Conservation (phyloP, 1,140 invertebrate species). For the Formica exsecta region DNA sequence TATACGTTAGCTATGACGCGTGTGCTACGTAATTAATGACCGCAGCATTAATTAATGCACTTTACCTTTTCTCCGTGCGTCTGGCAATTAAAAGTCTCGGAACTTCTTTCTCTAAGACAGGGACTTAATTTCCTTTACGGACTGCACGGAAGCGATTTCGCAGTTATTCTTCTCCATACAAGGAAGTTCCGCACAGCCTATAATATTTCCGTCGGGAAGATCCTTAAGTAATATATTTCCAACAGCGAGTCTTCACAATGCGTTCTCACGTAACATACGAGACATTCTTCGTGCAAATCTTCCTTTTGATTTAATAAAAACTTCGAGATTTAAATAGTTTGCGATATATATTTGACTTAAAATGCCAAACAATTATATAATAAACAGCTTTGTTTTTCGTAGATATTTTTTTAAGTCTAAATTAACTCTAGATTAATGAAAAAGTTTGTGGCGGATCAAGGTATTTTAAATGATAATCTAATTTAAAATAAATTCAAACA, state of each 20-base stretch:
- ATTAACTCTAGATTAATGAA: neutral
- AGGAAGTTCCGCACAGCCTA: slow-evolving; percentile 49
- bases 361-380: neutral
- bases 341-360: neutral
- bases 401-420: neutral
- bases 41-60: slow-evolving; percentile 40
- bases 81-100: slow-evolving; percentile 36
- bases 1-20: neutral
- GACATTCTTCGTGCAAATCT: slow-evolving; percentile 10
- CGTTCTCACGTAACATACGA: slow-evolving; percentile 44
- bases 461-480: neutral
- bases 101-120: slow-evolving; percentile 15
- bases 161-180: slow-evolving; percentile 29
- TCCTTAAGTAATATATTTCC: slow-evolving; percentile 51
- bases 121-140: slow-evolving; percentile 40
- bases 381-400: neutral
- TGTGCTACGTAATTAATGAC: slow-evolving; percentile 28
- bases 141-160: slow-evolving; percentile 34
- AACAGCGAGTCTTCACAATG: slow-evolving; percentile 32
- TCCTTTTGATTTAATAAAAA: neutral
- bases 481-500: neutral
- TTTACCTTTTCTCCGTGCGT: slow-evolving; percentile 6
- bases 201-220: slow-evolving; percentile 47
- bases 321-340: neutral
- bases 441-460: neutral